Evolutionary conservation across 2,113 vertebrate genomes (phyloP).

Genomic region (Clarias batrachus): DNA sequence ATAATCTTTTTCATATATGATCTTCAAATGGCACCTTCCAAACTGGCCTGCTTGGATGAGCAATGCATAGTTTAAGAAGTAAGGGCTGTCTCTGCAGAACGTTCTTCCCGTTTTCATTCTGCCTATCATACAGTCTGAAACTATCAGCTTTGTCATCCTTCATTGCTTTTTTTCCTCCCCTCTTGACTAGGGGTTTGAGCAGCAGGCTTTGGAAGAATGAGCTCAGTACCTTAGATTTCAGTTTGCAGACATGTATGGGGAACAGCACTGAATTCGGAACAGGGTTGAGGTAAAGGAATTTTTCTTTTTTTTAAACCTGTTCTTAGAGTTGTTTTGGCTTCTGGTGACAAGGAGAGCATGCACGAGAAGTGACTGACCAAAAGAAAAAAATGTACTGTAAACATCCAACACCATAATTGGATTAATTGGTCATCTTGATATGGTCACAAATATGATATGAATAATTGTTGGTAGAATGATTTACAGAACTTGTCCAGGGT

Average conservation of each 20-base stretch:
- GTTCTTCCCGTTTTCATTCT: not conserved
- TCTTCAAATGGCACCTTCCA: not conserved
- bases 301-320: not conserved
- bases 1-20: no score
- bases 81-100: not conserved
- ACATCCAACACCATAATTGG: not conserved
- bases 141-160: constrained; percentile 12
- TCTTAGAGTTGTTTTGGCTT: not conserved
- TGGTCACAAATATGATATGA: not conserved
- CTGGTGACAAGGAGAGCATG: not conserved
- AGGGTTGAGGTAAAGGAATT: not conserved
- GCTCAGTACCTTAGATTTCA: not conserved
- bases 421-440: not conserved
- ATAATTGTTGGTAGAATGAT: not conserved
- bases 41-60: not conserved
- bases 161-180: not conserved
- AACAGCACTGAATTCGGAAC: constrained; percentile 2
- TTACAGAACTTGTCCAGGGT: not conserved
- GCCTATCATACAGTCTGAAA: not conserved
- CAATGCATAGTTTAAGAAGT: not conserved
- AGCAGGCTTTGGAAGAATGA: not conserved
- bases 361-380: not conserved
- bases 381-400: not conserved
- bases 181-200: not conserved
- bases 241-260: not conserved